Percentiles rank a stretch among this genome's conserved stretches.
These are phyloP conservation scores for Dromaius novaehollandiae DNA, from an alignment of 2,113 vertebrate species.

Conservation along the genomic window DNA sequence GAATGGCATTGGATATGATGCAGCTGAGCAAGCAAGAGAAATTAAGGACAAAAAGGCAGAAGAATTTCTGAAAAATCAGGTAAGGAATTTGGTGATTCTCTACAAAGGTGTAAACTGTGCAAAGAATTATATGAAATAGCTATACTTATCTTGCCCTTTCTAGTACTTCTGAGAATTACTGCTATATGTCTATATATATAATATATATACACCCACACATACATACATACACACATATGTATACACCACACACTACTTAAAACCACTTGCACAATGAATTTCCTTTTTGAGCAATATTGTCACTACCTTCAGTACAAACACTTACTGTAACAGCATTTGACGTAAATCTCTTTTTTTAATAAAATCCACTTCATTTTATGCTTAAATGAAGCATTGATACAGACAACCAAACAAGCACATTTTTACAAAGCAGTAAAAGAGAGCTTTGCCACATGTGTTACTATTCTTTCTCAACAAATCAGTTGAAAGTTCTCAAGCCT, in stretches of 20 bases:
- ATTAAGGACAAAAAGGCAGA: background rate
- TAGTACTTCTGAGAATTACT: background rate
- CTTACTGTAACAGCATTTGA: background rate
- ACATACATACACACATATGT: background rate
- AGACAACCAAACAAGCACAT: background rate
- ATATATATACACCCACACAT: background rate
- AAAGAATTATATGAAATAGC: background rate
- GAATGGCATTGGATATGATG: background rate
- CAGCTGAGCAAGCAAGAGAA: conserved; percentile 24
- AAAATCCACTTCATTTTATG: background rate
- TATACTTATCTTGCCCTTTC: background rate
- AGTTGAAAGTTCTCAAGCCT: background rate
- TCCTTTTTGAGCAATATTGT: background rate
- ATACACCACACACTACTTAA: background rate
- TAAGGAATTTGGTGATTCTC: conserved; percentile 13
- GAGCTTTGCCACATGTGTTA: background rate
- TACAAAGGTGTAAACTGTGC: background rate
- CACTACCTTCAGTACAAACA: background rate
- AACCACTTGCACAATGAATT: background rate
- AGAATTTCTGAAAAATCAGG: conserved; percentile 24
- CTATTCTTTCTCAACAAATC: background rate
- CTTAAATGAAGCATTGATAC: background rate
- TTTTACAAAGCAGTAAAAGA: background rate
- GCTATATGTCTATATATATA: background rate
- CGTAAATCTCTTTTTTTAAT: background rate